These are phyloP conservation scores for Puffinus mauretanicus DNA, from an alignment of 2,113 vertebrate species.

Conservation along the genomic window DNA sequence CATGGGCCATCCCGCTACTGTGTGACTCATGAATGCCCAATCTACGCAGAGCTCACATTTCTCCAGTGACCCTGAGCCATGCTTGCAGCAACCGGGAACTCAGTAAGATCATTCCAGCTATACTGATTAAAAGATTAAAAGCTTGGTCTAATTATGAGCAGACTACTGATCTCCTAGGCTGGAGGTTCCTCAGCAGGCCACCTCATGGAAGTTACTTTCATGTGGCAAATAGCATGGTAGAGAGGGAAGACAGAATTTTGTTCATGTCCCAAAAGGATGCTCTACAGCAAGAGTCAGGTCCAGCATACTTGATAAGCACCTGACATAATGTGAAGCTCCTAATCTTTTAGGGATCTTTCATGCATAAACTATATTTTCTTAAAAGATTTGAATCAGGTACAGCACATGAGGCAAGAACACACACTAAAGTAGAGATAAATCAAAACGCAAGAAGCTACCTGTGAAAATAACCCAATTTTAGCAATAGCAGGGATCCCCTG, in stretches of 20 bases:
- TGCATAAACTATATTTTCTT: not conserved
- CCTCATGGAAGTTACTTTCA: not conserved
- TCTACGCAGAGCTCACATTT: rapidly evolving
- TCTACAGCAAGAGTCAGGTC: not conserved
- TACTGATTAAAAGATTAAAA: not conserved
- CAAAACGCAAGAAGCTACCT: not conserved
- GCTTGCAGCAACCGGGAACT: rapidly evolving
- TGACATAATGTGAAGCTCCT: not conserved
- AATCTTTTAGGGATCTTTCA: not conserved
- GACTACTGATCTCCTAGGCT: not conserved
- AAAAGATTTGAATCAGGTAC: not conserved
- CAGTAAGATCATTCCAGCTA: not conserved
- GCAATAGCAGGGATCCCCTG: not conserved
- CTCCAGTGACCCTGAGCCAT: too few relatives aligned
- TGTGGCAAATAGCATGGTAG: not conserved
- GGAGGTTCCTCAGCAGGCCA: not conserved
- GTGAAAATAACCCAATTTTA: not conserved
- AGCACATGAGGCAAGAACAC: not conserved
- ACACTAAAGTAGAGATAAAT: not conserved
- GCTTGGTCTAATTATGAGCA: not conserved
- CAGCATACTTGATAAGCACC: not conserved
- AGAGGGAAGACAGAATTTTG: not conserved
- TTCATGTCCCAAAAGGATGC: not conserved
- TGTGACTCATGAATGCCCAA: rapidly evolving
- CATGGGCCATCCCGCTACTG: rapidly evolving